Percentiles rank a stretch among this genome's conserved stretches.
Conservation (phyloP, 2,113 vertebrate genomes). For the Hippocampus guttulatus region DNA sequence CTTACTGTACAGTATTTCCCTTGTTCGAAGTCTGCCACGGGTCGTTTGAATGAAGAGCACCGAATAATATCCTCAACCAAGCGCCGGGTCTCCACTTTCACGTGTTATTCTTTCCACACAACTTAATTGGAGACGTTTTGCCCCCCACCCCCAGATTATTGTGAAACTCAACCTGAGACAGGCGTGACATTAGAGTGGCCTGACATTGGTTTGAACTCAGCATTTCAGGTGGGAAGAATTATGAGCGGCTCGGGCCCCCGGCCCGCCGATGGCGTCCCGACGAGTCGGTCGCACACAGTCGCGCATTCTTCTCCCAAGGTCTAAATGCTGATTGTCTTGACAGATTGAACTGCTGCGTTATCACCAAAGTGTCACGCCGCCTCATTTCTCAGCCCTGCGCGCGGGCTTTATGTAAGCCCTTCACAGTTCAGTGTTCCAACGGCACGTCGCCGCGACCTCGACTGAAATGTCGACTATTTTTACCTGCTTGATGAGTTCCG, state of each 20-base stretch:
- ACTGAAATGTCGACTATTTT: conserved; percentile 32
- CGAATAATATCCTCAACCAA: conserved; percentile 41
- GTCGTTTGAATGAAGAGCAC: conserved; percentile 12
- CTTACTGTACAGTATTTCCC: conserved; percentile 20
- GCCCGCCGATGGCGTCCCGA: conserved; percentile 65
- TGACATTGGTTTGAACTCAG: conserved; percentile 68
- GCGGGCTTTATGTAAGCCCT: conserved; percentile 54
- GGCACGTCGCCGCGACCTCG: conserved; percentile 39
- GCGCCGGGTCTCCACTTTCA: conserved; percentile 44
- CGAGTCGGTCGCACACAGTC: conserved; percentile 62
- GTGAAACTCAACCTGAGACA: conserved; percentile 66
- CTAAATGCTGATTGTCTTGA: conserved; percentile 64
- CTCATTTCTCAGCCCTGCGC: conserved; percentile 54
- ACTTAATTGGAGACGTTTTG: conserved; percentile 57
- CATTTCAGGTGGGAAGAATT: conserved; percentile 72
- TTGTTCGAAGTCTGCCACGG: conserved; percentile 13
- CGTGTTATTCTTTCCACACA: conserved; percentile 58
- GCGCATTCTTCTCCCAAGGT: conserved; percentile 51
- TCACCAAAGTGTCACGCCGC: conserved; percentile 59
- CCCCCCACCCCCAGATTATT: conserved; percentile 62
- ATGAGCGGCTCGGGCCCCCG: conserved; percentile 53
- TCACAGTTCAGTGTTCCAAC: conserved; percentile 53
- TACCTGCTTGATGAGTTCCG: conserved; percentile 33
- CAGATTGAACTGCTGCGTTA: conserved; percentile 67
- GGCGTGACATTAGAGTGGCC: conserved; percentile 70